Evolutionary conservation across 2,888 invertebrate genomes (phyloP), one percentile per base, ranked within the genome.

Genomic region (Oxycera nigricornis): DNA sequence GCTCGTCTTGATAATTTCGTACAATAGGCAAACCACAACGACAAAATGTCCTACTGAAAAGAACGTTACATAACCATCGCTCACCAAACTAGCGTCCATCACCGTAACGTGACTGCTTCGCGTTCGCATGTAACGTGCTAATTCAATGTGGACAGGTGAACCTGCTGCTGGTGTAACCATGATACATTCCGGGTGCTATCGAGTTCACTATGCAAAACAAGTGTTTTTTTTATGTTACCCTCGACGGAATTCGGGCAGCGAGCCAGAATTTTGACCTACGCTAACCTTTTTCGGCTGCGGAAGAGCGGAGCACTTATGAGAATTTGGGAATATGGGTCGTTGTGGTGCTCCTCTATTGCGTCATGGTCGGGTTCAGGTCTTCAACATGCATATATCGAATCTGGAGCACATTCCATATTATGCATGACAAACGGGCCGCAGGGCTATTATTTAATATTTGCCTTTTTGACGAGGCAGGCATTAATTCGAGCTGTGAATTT

Each of bases 201-300:
- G 46, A 14, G 17, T 46, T 46, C 46, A 46, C 17, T 46, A 46
- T 11, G n/a, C 4, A 46, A 3, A 14, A 46, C 46, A 11, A 46
- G n/a, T n/a, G n/a, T n/a, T 46, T 46, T 11, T 11, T 46, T 46
- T 17, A 46, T 46, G 14, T 11, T 46, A n/a, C 17, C 46, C 46
- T 7, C 14, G 6, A 17, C 17, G 17, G 6, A 3, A 46, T 20
- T 55, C 24, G n/a, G 9, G 22, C 14, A 55, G 24, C 2, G 22
- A 22, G 26, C 4, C 39, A 65, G 41, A 39, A 65, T 41, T 65
- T 26, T 65, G 65, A 65, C 65, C 65, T 65, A 41, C 22, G 65
- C 22, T 26, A 65, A 65, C 61, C 61, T 24, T 65, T n/a, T 3
- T 46, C 14, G 11, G n/a, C 24, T 65, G 20, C 24, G 2, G 65